phyloP scores from a whole-genome alignment of 2,113 vertebrate species.

The Tenrec ecaudatus region DNA sequence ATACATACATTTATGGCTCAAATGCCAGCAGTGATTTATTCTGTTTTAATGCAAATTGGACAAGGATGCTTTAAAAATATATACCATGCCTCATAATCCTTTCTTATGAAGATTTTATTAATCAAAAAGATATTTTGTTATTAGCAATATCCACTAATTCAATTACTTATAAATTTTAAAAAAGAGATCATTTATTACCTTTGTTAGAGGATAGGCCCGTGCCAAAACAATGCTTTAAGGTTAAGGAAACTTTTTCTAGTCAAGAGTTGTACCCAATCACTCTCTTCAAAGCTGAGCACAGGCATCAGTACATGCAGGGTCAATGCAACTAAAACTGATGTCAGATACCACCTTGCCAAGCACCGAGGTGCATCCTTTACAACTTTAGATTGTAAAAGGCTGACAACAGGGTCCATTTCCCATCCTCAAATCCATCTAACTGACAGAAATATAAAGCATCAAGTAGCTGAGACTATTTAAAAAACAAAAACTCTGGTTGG shows the following conservation, averaged over 20 bases:
- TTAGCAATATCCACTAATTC: not conserved
- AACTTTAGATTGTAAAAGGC: not conserved
- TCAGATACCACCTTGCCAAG: not conserved
- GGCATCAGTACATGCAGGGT: not conserved
- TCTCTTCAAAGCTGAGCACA: not conserved
- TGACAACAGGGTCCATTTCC: not conserved
- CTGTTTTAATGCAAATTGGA: not conserved
- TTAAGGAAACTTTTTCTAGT: not conserved
- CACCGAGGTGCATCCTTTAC: not conserved
- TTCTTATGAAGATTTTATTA: not conserved
- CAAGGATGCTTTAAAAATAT: not conserved
- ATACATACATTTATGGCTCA: not conserved
- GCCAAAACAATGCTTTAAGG: not conserved
- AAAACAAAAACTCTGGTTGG: too few relatives aligned
- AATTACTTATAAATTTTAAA: slow-evolving; percentile 5
- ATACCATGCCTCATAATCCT: not conserved
- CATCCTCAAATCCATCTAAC: too few relatives aligned
- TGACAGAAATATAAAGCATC: too few relatives aligned
- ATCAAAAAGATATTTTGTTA: not conserved
- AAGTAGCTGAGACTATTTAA: too few relatives aligned
- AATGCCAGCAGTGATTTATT: not conserved
- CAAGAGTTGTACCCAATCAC: not conserved
- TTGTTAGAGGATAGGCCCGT: slow-evolving; percentile 13
- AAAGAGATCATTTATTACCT: slow-evolving; percentile 27
- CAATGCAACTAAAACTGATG: not conserved